phyloP scores from a whole-genome alignment of 2,888 invertebrate genomes.

The Polyommatus icarus region DNA sequence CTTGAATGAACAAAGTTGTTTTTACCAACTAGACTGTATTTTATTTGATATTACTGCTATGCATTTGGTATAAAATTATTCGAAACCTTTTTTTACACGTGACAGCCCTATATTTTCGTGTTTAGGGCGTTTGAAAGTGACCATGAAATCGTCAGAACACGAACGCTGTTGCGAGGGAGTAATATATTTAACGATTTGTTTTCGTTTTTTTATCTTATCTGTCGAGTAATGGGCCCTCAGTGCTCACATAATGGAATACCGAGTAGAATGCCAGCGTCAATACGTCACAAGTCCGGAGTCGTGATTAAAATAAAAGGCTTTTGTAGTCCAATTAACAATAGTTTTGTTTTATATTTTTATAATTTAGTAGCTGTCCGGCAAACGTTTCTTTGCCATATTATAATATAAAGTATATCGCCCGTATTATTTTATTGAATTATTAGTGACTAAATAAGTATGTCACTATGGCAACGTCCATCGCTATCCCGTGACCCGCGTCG shows the following conservation, averaged over 20 bases:
- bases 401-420: no score
- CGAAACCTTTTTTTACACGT: conserved; percentile 28
- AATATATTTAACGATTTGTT: conserved; percentile 21
- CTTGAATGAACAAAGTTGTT: no score
- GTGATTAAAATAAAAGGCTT: not conserved
- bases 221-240: conserved; percentile 4
- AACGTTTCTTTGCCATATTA: no score
- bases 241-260: conserved; percentile 2
- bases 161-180: not conserved
- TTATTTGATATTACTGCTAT: no score
- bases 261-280: not conserved
- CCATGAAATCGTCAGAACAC: conserved; percentile 39
- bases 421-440: no score
- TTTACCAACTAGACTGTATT: no score
- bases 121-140: conserved; percentile 40
- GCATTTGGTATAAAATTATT: no score
- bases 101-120: conserved; percentile 38
- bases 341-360: not conserved
- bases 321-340: not conserved
- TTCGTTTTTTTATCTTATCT: conserved; percentile 23
- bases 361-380: no score
- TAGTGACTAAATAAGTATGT: no score
- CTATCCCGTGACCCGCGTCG: no score
- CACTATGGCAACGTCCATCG: no score
- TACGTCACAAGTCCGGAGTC: not conserved